Evolutionary conservation across 1,140 invertebrate species (phyloP).

Genomic region (Saccostrea echinata): DNA sequence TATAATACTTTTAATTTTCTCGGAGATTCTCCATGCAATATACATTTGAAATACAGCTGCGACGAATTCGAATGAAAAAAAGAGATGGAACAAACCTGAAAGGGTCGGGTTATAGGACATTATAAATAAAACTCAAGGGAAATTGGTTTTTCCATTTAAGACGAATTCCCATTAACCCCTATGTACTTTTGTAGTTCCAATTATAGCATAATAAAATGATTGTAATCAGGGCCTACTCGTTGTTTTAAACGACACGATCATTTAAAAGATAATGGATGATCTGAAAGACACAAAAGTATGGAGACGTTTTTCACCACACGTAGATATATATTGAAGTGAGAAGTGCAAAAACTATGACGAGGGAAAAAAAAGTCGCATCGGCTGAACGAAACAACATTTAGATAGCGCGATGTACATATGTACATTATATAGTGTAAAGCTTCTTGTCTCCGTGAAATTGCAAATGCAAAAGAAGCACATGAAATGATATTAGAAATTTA

Average conservation of each 20-base stretch:
- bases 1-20: not conserved
- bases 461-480: too few relatives aligned
- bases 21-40: not conserved
- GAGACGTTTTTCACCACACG: not conserved
- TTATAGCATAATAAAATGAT: not conserved
- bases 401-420: too few relatives aligned
- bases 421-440: too few relatives aligned
- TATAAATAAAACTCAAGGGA: not conserved
- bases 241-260: conserved; percentile 1
- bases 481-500: too few relatives aligned
- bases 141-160: not conserved
- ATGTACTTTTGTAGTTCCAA: not conserved
- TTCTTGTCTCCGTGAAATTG: too few relatives aligned
- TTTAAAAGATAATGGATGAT: not conserved
- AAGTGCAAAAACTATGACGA: not conserved
- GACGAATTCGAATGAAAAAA: not conserved
- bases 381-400: too few relatives aligned
- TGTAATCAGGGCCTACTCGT: not conserved
- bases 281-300: not conserved
- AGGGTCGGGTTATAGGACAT: not conserved
- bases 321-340: not conserved
- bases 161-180: not conserved
- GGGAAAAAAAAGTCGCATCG: too few relatives aligned
- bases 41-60: not conserved
- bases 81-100: not conserved